Evolutionary conservation across 1,140 invertebrate species (phyloP).

Genomic region (Drosophila nigromelanica): DNA sequence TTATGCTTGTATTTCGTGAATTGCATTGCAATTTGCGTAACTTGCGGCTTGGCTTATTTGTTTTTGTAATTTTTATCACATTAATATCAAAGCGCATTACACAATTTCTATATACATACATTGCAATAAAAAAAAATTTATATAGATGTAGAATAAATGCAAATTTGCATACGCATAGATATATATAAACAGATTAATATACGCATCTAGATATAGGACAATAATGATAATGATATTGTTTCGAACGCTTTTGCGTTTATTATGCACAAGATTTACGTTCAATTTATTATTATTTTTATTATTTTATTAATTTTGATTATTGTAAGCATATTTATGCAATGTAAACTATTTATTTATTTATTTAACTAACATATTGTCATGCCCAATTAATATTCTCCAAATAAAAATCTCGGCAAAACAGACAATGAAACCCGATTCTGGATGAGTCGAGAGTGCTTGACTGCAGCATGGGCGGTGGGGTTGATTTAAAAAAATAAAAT

Average conservation of each 20-base stretch:
- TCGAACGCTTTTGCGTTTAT: conserved; percentile 4
- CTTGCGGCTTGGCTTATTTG: conserved; percentile 31
- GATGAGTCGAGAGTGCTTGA: background rate
- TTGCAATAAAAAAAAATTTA: conserved; percentile 13
- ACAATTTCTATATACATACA: background rate
- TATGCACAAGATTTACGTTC: conserved; percentile 47
- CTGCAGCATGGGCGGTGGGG: too few species aligned
- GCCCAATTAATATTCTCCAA: conserved; percentile 51
- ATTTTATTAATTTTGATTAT: conserved; percentile 18
- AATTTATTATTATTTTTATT: conserved; percentile 17
- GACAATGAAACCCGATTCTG: background rate
- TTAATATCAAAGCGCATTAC: conserved; percentile 31
- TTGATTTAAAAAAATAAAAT: too few species aligned
- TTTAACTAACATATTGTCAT: conserved; percentile 81
- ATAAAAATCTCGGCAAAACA: conserved; percentile 60
- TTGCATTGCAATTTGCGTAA: conserved; percentile 44
- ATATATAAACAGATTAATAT: conserved; percentile 35
- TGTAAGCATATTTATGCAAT: conserved; percentile 55
- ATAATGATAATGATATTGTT: conserved; percentile 51
- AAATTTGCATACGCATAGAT: conserved; percentile 15
- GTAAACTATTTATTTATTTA: conserved; percentile 77
- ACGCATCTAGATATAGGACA: conserved; percentile 35
- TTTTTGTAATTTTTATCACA: conserved; percentile 26
- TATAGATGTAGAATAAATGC: conserved; percentile 1
- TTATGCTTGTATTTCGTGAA: conserved; percentile 34